Base-by-base conservation (phyloP, 2,888 invertebrate genomes). In the Diachrysia chrysitis region DNA sequence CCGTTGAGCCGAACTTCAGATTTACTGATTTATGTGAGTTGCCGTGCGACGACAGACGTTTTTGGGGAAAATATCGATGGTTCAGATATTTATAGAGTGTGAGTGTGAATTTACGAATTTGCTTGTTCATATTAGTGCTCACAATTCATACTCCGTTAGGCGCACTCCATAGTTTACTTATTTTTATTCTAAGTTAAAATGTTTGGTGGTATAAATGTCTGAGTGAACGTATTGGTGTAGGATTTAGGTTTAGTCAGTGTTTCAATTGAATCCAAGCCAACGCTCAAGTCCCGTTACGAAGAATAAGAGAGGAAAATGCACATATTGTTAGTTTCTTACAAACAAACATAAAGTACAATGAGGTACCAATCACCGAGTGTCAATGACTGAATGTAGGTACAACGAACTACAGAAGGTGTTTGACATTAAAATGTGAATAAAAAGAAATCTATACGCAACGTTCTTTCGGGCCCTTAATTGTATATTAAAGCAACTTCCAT, bases 301-400 rank as follows among this genome's bases (percentile, higher is more conserved):
- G 69, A 42, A 59, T 37, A 69, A 48, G 23, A 35, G 56, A 58
- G 55, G 66, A 70, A 70, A 68, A 51, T 51, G 25, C 64, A 21
- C 48, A 53, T 58, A 60, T 62, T 19, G 59, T 56, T n/a, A 68
- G 66, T 79, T 77, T 77, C 69, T 62, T 60, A 69, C 60, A n/a
- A n/a, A 61, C 65, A 79, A 70, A 77, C 73, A 70, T 69, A 19
- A 64, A 66, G 51, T 58, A 74, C 78, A 78, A 74, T 76, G 71
- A 35, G 25, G 48, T 37, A 63, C 37, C 69, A 70, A 73, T 70
- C 58, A 64, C 48, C 29, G 53, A 68, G 63, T 68, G 81, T 80
- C 81, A 75, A 66, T 71, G 71, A 75, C 82, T 76, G 69, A 14
- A 66, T 51, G 37, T 58, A 63, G 53, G 76, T 71, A 60, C 74